Evolutionary conservation across 2,113 vertebrate species (phyloP).

Genomic region (Indicator indicator): DNA sequence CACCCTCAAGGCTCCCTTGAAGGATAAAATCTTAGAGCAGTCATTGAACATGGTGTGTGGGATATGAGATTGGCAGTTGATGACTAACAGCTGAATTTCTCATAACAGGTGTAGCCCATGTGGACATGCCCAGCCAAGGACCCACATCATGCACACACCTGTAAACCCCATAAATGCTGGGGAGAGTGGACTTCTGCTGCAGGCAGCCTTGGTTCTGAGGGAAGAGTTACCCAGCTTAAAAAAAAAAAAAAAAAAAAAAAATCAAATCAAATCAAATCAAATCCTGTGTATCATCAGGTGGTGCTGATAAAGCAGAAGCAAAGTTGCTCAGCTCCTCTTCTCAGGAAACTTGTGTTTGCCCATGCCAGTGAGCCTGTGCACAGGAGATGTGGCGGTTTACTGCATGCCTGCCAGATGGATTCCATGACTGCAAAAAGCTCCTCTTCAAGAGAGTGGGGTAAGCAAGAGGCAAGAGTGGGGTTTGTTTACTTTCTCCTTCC

Average conservation of each 20-base stretch:
- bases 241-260: no score
- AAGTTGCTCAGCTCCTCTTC: not conserved
- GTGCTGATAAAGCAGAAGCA: not conserved
- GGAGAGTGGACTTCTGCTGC: fast-evolving
- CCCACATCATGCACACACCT: not conserved
- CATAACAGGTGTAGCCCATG: not conserved
- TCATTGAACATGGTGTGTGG: fast-evolving
- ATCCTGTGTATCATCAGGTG: not conserved
- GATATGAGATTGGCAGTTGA: not conserved
- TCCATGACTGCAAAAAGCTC: not conserved
- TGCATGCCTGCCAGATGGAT: not conserved
- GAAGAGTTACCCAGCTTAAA: fast-evolving
- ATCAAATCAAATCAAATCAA: no score
- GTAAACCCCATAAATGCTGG: not conserved
- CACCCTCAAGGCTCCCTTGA: no score
- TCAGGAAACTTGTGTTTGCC: not conserved
- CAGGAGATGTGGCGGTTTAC: not conserved
- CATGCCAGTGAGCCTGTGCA: not conserved
- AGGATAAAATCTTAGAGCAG: not conserved
- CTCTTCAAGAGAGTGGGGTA: not conserved
- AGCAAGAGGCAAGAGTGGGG: not conserved
- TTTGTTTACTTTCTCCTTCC: not conserved
- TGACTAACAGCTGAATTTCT: not conserved
- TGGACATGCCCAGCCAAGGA: not conserved
- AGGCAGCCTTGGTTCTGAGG: fast-evolving